A percentile compares a stretch with the other conserved stretches of the same genome.
Evolutionary conservation across 2,888 invertebrate species (phyloP).

Genomic region (Temnothorax ravouxi): DNA sequence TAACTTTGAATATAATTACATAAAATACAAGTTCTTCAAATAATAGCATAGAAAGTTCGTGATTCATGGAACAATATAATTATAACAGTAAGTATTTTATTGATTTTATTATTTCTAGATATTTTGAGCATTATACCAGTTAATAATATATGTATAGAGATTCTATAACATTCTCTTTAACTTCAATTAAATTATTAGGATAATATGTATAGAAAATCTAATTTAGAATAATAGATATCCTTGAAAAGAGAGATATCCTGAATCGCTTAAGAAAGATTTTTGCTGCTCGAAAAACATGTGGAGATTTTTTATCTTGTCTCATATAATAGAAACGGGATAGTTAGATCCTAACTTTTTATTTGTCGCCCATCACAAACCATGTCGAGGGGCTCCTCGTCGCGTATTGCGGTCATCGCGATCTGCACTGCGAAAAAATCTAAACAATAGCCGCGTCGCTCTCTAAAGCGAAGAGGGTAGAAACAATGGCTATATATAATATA

Average conservation of each 20-base stretch:
- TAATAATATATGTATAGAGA: not conserved
- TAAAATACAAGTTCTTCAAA: not conserved
- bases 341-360: conserved; percentile 49
- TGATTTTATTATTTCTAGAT: not conserved
- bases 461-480: conserved; percentile 61
- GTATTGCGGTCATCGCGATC: conserved; percentile 69
- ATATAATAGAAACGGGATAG: conserved; percentile 14
- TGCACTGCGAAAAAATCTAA: conserved; percentile 69
- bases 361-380: conserved; percentile 68
- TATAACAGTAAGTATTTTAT: too few species aligned
- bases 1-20: not conserved
- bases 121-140: not conserved
- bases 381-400: conserved; percentile 60
- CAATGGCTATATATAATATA: conserved; percentile 62
- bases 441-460: conserved; percentile 71
- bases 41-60: not conserved
- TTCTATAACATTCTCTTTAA: not conserved
- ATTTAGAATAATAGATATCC: conserved; percentile 8
- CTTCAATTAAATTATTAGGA: not conserved
- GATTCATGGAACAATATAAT: not conserved
- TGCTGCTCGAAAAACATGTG: not conserved
- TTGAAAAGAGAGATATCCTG: not conserved
- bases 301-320: conserved; percentile 36
- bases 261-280: not conserved
- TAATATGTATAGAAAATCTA: not conserved